phyloP scores from a whole-genome alignment of 2,888 invertebrate species.

The Ochropleura leucogaster region DNA sequence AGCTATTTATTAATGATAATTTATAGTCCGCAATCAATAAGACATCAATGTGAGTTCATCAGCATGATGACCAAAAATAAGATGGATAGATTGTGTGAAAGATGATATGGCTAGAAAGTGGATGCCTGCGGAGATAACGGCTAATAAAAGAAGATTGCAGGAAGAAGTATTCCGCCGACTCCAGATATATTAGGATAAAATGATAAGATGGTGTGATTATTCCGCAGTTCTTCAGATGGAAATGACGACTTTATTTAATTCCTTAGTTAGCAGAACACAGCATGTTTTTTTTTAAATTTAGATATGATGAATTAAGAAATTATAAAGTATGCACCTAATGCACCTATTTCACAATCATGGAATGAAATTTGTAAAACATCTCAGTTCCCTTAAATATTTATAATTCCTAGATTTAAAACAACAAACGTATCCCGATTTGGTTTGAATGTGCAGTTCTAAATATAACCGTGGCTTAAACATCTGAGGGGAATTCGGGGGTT shows the following conservation, averaged over 20 bases:
- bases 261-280: background rate
- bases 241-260: too few relatives aligned
- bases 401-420: slow-evolving; percentile 73
- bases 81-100: background rate
- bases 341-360: slow-evolving; percentile 2
- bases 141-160: background rate
- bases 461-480: slow-evolving; percentile 80
- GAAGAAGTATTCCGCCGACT: background rate
- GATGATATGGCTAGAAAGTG: background rate
- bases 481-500: slow-evolving; percentile 87
- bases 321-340: background rate
- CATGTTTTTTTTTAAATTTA: background rate
- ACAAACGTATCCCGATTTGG: slow-evolving; percentile 72
- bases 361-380: slow-evolving; percentile 22
- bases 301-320: background rate
- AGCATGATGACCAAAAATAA: background rate
- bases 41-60: background rate
- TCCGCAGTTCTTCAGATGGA: background rate
- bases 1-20: slow-evolving; percentile 18
- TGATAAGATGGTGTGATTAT: background rate
- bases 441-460: slow-evolving; percentile 87
- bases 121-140: background rate
- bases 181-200: background rate
- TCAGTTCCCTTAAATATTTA: slow-evolving; percentile 47
- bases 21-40: background rate